Evolutionary conservation across 2,888 invertebrate species (phyloP).

Genomic region (Xanthorhoe designata): DNA sequence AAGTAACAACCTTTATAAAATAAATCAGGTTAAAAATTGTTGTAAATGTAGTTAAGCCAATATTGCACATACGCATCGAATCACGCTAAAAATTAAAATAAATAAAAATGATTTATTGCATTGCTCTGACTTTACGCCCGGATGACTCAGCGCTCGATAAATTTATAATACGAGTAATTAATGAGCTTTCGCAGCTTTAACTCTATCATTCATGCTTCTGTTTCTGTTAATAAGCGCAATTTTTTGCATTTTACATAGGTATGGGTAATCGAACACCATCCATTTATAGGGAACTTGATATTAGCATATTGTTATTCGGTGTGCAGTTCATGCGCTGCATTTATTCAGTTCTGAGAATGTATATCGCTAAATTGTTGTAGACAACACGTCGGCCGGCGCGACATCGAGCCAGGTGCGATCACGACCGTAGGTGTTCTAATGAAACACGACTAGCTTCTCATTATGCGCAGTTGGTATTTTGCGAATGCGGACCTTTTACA

Average conservation of each 20-base stretch:
- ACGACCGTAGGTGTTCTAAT: conserved; percentile 51
- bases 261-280: conserved; percentile 65
- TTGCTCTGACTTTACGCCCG: conserved; percentile 15
- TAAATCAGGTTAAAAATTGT: no score
- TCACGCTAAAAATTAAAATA: no score
- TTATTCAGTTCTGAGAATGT: conserved; percentile 68
- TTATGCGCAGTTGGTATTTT: conserved; percentile 25
- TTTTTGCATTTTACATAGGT: not conserved
- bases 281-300: conserved; percentile 69
- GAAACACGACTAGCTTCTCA: conserved; percentile 44
- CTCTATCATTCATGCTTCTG: conserved; percentile 31
- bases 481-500: conserved; percentile 16
- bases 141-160: conserved; percentile 36
- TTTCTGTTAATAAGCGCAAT: conserved; percentile 9
- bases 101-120: not conserved
- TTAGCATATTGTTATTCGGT: conserved; percentile 71
- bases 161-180: conserved; percentile 29
- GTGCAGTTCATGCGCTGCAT: conserved; percentile 61
- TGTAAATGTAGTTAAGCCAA: no score
- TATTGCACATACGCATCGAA: no score
- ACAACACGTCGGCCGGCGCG: conserved; percentile 58
- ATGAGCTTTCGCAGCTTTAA: conserved; percentile 43
- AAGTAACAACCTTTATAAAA: no score
- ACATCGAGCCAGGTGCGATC: conserved; percentile 65
- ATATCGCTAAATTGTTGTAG: conserved; percentile 63